These are phyloP conservation scores for Cacoxenus indagator DNA, from an alignment of 2,888 invertebrate species.

Conservation along the genomic window DNA sequence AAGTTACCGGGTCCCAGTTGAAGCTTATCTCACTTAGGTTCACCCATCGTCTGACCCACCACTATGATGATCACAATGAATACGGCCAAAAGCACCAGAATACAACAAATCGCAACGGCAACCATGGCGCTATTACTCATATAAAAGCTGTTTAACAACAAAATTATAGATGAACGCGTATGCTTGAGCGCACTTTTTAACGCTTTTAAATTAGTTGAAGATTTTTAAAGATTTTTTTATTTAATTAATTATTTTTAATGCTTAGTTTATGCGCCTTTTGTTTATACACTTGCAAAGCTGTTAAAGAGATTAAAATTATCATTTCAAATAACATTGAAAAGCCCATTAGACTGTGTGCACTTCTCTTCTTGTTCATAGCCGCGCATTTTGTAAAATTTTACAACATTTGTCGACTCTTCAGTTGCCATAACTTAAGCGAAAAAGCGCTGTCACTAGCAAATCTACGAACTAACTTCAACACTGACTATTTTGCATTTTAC, in stretches of 20 bases:
- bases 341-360: slow-evolving; percentile 44
- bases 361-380: slow-evolving; percentile 24
- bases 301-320: background rate
- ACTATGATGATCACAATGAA: slow-evolving; percentile 87
- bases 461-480: slow-evolving; percentile 18
- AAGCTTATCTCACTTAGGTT: slow-evolving; percentile 74
- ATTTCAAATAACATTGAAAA: background rate
- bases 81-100: slow-evolving; percentile 83
- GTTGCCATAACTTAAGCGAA: no score
- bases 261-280: background rate
- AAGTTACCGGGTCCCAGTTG: slow-evolving; percentile 72
- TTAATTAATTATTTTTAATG: background rate
- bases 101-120: slow-evolving; percentile 87
- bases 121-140: slow-evolving; percentile 77
- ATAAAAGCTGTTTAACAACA: slow-evolving; percentile 37
- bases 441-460: slow-evolving; percentile 39
- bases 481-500: slow-evolving; percentile 33
- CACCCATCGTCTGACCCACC: slow-evolving; percentile 82
- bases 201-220: background rate
- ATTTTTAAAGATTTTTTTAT: background rate
- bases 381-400: background rate
- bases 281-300: background rate
- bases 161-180: slow-evolving; percentile 37
- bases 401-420: no score
- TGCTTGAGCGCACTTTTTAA: background rate